Conservation (phyloP, 92 coral and sea anemone species). For the Virgularia gustaviana region DNA sequence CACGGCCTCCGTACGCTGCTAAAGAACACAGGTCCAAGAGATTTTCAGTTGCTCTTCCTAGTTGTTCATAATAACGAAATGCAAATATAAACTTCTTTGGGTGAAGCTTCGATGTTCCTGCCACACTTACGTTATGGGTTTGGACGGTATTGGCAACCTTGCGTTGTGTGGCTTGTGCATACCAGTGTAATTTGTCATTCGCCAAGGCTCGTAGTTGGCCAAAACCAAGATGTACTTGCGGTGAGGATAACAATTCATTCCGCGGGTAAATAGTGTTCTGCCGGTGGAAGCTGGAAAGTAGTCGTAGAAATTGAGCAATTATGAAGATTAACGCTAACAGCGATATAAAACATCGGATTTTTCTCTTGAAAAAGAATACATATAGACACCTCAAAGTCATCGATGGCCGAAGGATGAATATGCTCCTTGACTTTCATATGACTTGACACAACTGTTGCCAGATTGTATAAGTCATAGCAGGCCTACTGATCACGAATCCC, state of each 20-base stretch:
- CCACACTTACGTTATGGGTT: neutral
- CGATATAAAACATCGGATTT: constrained; percentile 23
- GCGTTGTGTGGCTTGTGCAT: neutral
- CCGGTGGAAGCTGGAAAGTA: too few relatives aligned
- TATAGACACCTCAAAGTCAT: constrained; percentile 32
- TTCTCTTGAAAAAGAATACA: constrained; percentile 19
- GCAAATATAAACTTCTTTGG: constrained; percentile 79
- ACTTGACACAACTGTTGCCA: neutral
- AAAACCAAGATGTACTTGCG: constrained; percentile 28
- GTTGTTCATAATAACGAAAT: constrained; percentile 95
- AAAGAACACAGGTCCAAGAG: constrained; percentile 80
- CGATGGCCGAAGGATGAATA: neutral
- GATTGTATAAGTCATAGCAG: constrained; percentile 13
- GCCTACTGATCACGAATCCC: constrained; percentile 22
- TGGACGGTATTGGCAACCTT: neutral
- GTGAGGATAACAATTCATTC: neutral
- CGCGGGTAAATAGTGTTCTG: too few relatives aligned
- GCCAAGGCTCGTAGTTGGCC: neutral
- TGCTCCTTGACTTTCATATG: neutral
- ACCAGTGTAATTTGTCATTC: constrained; percentile 17
- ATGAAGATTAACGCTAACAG: constrained; percentile 1
- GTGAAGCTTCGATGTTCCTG: constrained; percentile 4
- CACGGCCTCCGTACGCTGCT: constrained; percentile 72
- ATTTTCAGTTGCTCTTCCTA: constrained; percentile 89
- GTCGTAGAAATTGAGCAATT: too few relatives aligned